A percentile compares a stretch with the other conserved stretches of the same genome.
Evolutionary conservation across 1,140 invertebrate genomes (phyloP).

Genomic region (Tenebrio molitor): DNA sequence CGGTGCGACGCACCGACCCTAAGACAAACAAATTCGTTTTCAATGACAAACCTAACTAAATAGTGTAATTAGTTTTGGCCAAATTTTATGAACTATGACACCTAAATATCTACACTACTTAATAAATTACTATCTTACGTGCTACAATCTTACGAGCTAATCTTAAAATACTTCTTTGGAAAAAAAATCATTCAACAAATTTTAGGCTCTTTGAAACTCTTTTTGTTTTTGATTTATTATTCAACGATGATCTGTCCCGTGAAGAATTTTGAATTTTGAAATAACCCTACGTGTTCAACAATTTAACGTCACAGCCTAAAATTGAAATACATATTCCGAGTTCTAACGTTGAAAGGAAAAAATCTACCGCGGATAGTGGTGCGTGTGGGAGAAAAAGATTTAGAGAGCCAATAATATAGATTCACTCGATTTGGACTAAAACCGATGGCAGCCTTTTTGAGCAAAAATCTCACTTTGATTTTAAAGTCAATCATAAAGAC

Average conservation of each 20-base stretch:
- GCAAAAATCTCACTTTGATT: conserved; percentile 59
- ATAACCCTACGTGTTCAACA: conserved; percentile 58
- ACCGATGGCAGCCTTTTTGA: conserved; percentile 58
- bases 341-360: conserved; percentile 35
- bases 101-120: conserved; percentile 46
- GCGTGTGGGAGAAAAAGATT: conserved; percentile 36
- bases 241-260: conserved; percentile 15
- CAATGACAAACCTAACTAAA: conserved; percentile 11
- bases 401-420: conserved; percentile 41
- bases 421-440: conserved; percentile 44
- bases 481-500: conserved; percentile 27
- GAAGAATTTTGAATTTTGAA: conserved; percentile 47
- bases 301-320: conserved; percentile 63
- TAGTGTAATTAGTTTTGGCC: conserved; percentile 41
- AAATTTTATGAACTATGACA: conserved; percentile 41
- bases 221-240: conserved; percentile 31
- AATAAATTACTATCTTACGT: conserved; percentile 51
- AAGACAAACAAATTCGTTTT: conserved; percentile 25
- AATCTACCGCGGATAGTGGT: background rate
- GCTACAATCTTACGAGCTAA: conserved; percentile 39
- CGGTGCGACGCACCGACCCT: background rate
- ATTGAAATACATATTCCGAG: conserved; percentile 54
- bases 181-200: conserved; percentile 43
- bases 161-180: conserved; percentile 48
- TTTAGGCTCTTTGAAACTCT: conserved; percentile 52